These are phyloP conservation scores for Rhizoglyphus robini DNA, from an alignment of 1,140 invertebrate species.

Conservation along the genomic window DNA sequence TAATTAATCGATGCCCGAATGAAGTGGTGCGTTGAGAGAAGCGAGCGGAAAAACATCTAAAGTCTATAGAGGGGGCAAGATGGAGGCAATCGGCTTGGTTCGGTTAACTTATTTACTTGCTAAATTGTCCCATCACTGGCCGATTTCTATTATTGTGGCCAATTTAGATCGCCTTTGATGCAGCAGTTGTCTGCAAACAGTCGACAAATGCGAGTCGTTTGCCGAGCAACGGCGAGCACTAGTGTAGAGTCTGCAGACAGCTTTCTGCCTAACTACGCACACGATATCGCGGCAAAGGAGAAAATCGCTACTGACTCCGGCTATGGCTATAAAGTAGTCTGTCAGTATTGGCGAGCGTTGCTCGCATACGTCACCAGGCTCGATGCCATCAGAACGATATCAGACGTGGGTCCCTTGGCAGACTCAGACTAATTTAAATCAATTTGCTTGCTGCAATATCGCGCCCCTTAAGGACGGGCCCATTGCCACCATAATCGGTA, in stretches of 20 bases:
- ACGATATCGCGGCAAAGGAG: neutral
- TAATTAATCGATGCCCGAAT: conserved; percentile 13
- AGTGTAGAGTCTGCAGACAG: neutral
- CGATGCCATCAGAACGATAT: neutral
- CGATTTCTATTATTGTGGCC: neutral
- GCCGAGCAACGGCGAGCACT: neutral
- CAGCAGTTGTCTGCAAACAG: neutral
- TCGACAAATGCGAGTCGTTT: neutral
- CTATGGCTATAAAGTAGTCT: neutral
- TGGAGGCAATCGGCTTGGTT: no score
- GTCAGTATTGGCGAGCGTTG: neutral
- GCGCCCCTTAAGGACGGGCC: neutral
- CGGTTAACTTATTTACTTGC: neutral
- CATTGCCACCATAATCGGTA: neutral
- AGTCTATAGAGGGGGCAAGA: no score
- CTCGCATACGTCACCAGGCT: neutral
- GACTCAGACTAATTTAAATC: neutral
- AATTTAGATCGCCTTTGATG: neutral
- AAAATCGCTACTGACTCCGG: neutral
- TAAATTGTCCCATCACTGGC: neutral
- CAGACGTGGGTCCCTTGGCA: neutral
- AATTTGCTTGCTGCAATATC: neutral
- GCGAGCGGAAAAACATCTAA: neutral
- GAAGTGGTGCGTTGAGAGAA: no score
- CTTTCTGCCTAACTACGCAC: neutral